Percentiles rank a stretch among this genome's conserved stretches.
Conservation (phyloP, 2,888 invertebrate genomes). For the Trilocha varians region DNA sequence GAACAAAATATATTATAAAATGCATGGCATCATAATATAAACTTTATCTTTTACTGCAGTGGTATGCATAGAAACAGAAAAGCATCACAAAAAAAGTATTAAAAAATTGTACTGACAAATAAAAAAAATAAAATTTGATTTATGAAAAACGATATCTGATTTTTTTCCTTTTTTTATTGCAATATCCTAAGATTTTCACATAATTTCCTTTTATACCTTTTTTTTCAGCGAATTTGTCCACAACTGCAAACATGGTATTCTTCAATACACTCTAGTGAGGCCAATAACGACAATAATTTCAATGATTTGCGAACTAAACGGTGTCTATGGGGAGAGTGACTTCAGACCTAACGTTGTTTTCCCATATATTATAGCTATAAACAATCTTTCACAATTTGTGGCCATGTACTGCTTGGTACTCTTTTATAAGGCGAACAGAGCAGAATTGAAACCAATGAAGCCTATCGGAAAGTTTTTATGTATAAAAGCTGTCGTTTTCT, state of each 20-base stretch:
- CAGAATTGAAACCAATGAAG: constrained; percentile 91
- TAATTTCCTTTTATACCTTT: no score
- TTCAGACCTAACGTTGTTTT: constrained; percentile 90
- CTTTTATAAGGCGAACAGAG: constrained; percentile 91
- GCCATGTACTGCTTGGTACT: constrained; percentile 97
- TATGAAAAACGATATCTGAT: no score
- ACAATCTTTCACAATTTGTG: constrained; percentile 94
- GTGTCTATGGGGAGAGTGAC: constrained; percentile 93
- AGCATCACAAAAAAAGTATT: no score
- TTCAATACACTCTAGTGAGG: constrained; percentile 94
- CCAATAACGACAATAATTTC: constrained; percentile 92
- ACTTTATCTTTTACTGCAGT: no score
- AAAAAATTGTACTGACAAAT: no score
- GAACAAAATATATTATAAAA: no score
- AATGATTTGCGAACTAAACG: constrained; percentile 87
- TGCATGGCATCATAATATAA: no score
- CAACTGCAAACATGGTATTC: constrained; percentile 95
- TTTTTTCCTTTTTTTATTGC: no score
- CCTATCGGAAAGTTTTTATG: constrained; percentile 96
- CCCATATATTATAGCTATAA: constrained; percentile 89
- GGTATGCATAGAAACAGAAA: no score
- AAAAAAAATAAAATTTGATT: no score
- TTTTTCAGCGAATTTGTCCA: constrained; percentile 88
- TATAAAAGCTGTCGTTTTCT: constrained; percentile 97
- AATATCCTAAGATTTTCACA: no score